Base-by-base conservation (phyloP, 2,888 invertebrate genomes). In the Lycia hirtaria region DNA sequence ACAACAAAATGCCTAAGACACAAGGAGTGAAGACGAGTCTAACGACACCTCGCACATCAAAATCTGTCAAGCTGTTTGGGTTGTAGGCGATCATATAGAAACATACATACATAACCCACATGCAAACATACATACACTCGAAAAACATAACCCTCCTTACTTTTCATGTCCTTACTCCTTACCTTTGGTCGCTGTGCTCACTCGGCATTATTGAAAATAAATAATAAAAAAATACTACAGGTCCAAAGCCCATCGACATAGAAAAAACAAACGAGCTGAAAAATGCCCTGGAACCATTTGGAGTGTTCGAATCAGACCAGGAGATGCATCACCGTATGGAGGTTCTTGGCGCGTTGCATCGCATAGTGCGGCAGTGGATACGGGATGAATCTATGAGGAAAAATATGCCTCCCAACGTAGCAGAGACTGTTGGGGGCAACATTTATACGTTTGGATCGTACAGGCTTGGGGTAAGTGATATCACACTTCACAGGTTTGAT, bases 371-470 rank as follows among this genome's bases (percentile, higher is more conserved):
- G 69, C 95, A 96, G 76, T 99, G 99, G 99, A 98, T 99, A 64
- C 93, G 95, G 67, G 97, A 98, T 70, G 95, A 98, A 41, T 98
- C 98, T 38, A 87, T 97, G 52, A 93, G 95, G 66, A 96, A 97
- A 87, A 98, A 98, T 85, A 97, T 99, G 95, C 98, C 99, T 4
- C 95, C 96, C 54, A 96, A 95, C 69, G 95, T 97, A 0, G 97
- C 98, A 1, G 97, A 98, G 52, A 95, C 95, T 67, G 96, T 99
- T 56, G 99, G 99, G 17, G 99, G 99, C 3, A 99, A 99, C 91
- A 98, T 99, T 60, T 99, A 98, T 81, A 99, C 99, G n/a, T 99
- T 99, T 87, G 99, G 99, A 40, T 99, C 99, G 53, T 99, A 99
- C 83, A 93, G 97, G 67, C 93, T 97, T 69, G 97, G 99, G 72